Evolutionary conservation across 2,797 vertebrate genomes (phyloP).

Genomic region (Crax fasciolata): DNA sequence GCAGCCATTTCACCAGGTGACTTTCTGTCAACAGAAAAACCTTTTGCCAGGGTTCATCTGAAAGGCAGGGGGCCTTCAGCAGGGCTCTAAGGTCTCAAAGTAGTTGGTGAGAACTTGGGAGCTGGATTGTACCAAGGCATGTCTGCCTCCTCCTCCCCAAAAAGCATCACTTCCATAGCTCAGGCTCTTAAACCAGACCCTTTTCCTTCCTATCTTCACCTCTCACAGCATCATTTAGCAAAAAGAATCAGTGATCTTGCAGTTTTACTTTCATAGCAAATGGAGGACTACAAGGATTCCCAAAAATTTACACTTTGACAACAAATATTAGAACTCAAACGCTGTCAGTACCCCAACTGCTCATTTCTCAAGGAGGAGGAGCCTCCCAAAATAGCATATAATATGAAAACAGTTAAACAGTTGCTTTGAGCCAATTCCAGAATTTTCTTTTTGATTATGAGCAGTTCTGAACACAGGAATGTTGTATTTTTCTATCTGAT

Average conservation of each 20-base stretch:
- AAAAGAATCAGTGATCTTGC: neutral
- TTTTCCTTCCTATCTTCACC: neutral
- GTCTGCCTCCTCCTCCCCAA: neutral
- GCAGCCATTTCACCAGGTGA: neutral
- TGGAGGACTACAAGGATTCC: neutral
- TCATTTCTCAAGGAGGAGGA: neutral
- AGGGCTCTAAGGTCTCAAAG: neutral
- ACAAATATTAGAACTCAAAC: too few relatives aligned
- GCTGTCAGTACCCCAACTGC: too few relatives aligned
- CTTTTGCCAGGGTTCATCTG: neutral
- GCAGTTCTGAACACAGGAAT: neutral
- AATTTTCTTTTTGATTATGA: neutral
- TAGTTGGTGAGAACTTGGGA: neutral
- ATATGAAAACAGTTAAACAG: neutral
- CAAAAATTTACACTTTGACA: neutral
- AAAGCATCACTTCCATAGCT: neutral
- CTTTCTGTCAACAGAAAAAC: too few relatives aligned
- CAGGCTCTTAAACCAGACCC: neutral
- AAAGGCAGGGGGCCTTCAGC: too few relatives aligned
- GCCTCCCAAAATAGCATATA: neutral
- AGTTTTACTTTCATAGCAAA: neutral
- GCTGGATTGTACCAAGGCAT: neutral
- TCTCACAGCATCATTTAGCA: neutral
- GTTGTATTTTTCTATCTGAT: neutral
- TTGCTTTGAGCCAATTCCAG: neutral